A percentile compares a stretch with the other conserved stretches of the same genome.
These are phyloP conservation scores for Drosophila guanche DNA, from an alignment of 1,140 invertebrate species.

Conservation along the genomic window DNA sequence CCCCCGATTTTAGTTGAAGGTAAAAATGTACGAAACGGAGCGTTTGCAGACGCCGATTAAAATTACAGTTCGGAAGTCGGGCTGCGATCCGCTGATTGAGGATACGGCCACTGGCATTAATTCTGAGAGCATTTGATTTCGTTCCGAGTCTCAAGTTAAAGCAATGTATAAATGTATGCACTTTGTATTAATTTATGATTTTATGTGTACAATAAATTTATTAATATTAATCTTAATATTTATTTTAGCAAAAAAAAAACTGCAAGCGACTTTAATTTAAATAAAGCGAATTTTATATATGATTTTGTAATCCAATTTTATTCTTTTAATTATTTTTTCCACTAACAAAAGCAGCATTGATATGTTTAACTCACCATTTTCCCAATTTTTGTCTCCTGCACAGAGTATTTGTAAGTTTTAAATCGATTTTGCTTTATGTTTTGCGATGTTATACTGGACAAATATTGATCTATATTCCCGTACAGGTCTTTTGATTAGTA, in stretches of 20 bases:
- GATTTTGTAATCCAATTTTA: constrained; percentile 31
- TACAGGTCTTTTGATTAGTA: neutral
- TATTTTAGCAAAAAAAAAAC: constrained; percentile 53
- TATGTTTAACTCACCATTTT: constrained; percentile 31
- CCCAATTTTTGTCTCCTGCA: constrained; percentile 36
- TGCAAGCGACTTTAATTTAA: constrained; percentile 41
- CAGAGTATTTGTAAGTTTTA: constrained; percentile 23
- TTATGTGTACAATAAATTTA: constrained; percentile 45
- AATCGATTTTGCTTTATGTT: constrained; percentile 4
- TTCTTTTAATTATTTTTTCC: constrained; percentile 26
- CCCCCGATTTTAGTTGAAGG: constrained; percentile 70
- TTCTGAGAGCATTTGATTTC: no score
- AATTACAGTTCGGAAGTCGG: constrained; percentile 52
- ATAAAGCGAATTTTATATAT: constrained; percentile 51
- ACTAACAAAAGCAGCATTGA: constrained; percentile 34
- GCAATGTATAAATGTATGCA: constrained; percentile 48
- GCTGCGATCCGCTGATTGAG: constrained; percentile 11
- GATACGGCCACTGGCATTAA: constrained; percentile 5
- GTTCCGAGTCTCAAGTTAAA: constrained; percentile 51
- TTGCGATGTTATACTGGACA: neutral
- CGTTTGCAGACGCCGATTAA: constrained; percentile 64
- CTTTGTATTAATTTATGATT: constrained; percentile 40
- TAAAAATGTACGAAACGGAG: constrained; percentile 75
- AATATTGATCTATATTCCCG: neutral
- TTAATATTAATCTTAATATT: constrained; percentile 47